phyloP scores from a whole-genome alignment of 2,888 invertebrate species.

The Sphinx pinastri region DNA sequence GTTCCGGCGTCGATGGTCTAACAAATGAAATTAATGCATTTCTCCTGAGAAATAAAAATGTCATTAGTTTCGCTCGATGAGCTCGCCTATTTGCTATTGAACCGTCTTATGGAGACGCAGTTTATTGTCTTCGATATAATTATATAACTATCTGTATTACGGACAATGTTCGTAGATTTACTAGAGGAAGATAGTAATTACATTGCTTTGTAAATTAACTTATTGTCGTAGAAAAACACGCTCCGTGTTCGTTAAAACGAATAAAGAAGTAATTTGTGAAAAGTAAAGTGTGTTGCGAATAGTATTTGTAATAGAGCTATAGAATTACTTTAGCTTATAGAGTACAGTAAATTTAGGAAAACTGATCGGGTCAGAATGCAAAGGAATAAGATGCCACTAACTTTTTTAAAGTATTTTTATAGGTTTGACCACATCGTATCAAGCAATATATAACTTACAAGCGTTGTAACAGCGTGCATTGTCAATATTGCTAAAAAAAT shows the following conservation, averaged over 20 bases:
- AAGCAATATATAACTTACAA: too few species aligned
- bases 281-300: neutral
- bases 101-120: conserved; percentile 58
- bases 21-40: conserved; percentile 83
- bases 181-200: conserved; percentile 8
- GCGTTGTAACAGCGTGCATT: too few species aligned
- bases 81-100: conserved; percentile 54
- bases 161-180: conserved; percentile 1
- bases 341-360: neutral
- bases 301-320: neutral
- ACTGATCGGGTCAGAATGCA: too few species aligned
- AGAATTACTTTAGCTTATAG: too few species aligned
- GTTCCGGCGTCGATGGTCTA: conserved; percentile 73
- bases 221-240: conserved; percentile 15
- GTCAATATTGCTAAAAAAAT: too few species aligned
- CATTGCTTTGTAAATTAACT: conserved; percentile 7
- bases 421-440: too few species aligned
- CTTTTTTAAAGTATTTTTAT: too few species aligned
- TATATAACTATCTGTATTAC: neutral
- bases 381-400: too few species aligned
- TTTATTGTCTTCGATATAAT: conserved; percentile 49
- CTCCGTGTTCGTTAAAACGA: neutral
- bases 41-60: conserved; percentile 80
- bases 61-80: conserved; percentile 79
- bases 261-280: conserved; percentile 6